These are phyloP conservation scores for Rotaria magnacalcarata DNA, from an alignment of 2,888 invertebrate genomes.

Conservation along the genomic window DNA sequence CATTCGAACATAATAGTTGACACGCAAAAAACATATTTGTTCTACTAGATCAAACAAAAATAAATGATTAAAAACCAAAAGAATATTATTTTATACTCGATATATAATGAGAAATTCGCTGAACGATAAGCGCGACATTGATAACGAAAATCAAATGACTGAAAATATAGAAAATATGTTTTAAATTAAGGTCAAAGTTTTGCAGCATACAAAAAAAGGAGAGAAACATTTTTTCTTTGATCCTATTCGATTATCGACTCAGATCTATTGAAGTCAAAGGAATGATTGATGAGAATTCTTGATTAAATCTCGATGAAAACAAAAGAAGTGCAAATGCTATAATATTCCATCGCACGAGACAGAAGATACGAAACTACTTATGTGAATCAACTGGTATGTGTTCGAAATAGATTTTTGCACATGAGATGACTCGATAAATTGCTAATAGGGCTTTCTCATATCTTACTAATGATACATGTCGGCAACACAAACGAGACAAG, in stretches of 20 bases:
- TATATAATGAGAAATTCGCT: background rate
- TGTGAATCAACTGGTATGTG: background rate
- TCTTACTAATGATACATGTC: too few species aligned
- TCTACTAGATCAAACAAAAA: constrained; percentile 3
- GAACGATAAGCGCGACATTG: constrained; percentile 32
- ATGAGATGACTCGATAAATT: too few species aligned
- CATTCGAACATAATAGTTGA: constrained; percentile 28
- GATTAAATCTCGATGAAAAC: background rate
- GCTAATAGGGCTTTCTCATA: too few species aligned
- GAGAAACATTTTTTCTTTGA: background rate
- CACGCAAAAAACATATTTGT: constrained; percentile 27
- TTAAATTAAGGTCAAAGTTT: too few species aligned
- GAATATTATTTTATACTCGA: background rate
- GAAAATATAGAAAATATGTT: background rate
- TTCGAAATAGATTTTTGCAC: background rate
- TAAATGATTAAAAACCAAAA: background rate
- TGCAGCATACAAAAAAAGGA: too few species aligned
- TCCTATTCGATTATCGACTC: background rate
- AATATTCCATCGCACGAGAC: background rate
- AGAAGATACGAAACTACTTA: background rate
- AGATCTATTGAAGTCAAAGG: background rate
- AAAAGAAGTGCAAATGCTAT: background rate
- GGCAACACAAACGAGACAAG: too few species aligned
- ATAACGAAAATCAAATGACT: background rate
- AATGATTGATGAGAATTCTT: background rate